Percentiles rank a stretch among this genome's conserved stretches.
phyloP scores from a whole-genome alignment of 2,113 vertebrate species.

The Serilophus lunatus region DNA sequence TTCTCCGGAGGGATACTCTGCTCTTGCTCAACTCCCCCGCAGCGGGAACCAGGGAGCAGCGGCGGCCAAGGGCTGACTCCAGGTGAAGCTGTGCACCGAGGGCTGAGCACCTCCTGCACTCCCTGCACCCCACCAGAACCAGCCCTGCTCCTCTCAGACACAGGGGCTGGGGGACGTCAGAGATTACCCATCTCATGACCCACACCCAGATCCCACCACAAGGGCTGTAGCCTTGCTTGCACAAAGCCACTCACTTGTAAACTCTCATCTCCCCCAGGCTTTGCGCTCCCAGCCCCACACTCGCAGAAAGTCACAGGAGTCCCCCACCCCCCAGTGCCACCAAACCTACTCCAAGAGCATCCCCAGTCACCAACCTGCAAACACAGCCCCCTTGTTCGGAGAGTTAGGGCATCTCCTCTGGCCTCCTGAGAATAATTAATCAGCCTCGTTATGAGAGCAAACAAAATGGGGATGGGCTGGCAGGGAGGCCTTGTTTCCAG shows the following conservation, averaged over 20 bases:
- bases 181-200: background rate
- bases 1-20: background rate
- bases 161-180: background rate
- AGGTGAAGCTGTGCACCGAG: background rate
- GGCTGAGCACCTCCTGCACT: background rate
- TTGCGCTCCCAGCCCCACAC: background rate
- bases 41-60: background rate
- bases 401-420: background rate
- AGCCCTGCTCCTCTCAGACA: background rate
- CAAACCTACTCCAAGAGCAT: background rate
- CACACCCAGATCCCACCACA: background rate
- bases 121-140: background rate
- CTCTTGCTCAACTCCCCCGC: background rate
- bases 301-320: background rate
- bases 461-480: background rate
- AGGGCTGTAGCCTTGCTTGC: background rate
- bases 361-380: background rate
- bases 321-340: background rate
- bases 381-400: conserved; percentile 30
- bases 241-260: background rate
- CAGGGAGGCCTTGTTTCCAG: background rate
- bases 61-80: background rate
- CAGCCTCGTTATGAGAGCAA: conserved; percentile 11
- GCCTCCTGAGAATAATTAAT: background rate
- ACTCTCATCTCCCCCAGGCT: background rate